Evolutionary conservation across 2,797 vertebrate species (phyloP).

Genomic region (Gymnothorax reevesii): DNA sequence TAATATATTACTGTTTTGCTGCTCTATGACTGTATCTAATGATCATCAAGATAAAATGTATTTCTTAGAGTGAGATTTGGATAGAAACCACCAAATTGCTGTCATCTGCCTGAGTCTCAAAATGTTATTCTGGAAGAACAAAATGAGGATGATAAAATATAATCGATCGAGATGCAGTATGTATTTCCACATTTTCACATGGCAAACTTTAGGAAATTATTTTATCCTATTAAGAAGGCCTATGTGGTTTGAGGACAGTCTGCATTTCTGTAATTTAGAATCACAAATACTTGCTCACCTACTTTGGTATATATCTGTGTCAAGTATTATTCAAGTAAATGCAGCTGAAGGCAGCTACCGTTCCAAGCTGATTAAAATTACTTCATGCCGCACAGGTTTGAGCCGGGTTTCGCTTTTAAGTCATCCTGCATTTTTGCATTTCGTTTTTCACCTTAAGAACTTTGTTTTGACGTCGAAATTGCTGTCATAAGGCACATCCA

Average conservation of each 20-base stretch:
- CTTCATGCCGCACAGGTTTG: background rate
- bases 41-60: background rate
- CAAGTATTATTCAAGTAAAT: background rate
- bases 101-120: too few relatives aligned
- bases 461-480: background rate
- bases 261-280: background rate
- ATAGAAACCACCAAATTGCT: too few relatives aligned
- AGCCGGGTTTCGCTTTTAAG: background rate
- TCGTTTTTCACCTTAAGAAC: background rate
- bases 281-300: background rate
- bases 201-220: too few relatives aligned
- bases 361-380: too few relatives aligned
- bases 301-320: background rate
- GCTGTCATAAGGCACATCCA: background rate
- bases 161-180: too few relatives aligned
- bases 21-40: constrained; percentile 4
- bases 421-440: background rate
- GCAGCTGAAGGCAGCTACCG: too few relatives aligned
- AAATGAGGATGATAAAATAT: too few relatives aligned
- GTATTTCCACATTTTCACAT: too few relatives aligned
- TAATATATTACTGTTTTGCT: constrained; percentile 5
- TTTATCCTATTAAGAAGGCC: too few relatives aligned
- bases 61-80: too few relatives aligned
- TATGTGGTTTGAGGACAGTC: background rate
- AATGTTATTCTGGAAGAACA: too few relatives aligned